Evolutionary conservation across 2,888 invertebrate species (phyloP).

Genomic region (Podabrus alpinus): DNA sequence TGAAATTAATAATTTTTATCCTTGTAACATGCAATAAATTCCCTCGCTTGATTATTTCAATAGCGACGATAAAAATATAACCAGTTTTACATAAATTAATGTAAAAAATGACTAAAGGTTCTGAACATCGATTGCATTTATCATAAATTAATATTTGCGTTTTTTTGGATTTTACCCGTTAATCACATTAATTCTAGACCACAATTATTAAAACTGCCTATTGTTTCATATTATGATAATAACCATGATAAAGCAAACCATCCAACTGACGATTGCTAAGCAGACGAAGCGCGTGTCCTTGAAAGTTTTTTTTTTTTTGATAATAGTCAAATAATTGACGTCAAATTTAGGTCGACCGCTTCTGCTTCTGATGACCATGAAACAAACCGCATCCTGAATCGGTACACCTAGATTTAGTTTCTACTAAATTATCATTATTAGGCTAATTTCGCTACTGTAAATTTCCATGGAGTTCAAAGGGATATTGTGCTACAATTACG

Average conservation of each 20-base stretch:
- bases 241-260: no score
- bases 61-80: background rate
- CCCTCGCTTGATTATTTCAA: background rate
- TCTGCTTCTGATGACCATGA: background rate
- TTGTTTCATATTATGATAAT: no score
- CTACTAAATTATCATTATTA: background rate
- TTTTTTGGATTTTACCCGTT: background rate
- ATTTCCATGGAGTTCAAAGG: background rate
- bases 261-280: background rate
- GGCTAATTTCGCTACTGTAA: background rate
- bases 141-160: background rate
- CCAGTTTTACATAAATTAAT: background rate
- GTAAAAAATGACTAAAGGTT: background rate
- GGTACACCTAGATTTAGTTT: background rate
- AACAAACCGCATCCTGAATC: background rate
- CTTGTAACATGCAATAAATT: background rate
- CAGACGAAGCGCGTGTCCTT: background rate
- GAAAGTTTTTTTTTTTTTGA: background rate
- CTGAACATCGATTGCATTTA: background rate
- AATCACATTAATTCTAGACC: background rate
- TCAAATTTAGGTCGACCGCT: background rate
- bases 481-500: background rate
- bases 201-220: background rate
- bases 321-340: background rate
- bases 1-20: background rate